These are phyloP conservation scores for Crocallis elinguaria DNA, from an alignment of 2,888 invertebrate genomes.

Conservation along the genomic window DNA sequence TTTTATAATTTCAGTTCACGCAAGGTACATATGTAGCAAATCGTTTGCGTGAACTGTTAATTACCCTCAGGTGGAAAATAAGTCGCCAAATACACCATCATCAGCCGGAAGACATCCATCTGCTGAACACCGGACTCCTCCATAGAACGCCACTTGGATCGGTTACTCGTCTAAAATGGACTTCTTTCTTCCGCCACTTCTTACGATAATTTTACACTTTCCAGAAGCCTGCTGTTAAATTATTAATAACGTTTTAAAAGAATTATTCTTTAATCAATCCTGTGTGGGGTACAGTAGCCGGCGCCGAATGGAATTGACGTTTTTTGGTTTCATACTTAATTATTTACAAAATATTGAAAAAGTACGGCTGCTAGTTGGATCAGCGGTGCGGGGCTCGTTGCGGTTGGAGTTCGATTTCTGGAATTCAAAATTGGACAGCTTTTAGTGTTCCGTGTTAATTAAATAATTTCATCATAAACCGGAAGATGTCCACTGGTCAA, in stretches of 20 bases:
- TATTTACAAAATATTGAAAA: conserved; percentile 77
- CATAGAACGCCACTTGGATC: too few species aligned
- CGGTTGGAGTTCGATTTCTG: conserved; percentile 49
- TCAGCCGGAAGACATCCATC: too few species aligned
- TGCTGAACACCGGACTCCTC: too few species aligned
- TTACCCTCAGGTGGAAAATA: too few species aligned
- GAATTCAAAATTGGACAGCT: conserved; percentile 13
- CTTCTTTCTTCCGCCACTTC: too few species aligned
- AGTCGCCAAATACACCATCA: too few species aligned
- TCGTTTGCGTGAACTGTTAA: too few species aligned
- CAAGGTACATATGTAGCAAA: too few species aligned
- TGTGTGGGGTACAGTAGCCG: conserved; percentile 10
- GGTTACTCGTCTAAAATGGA: neutral
- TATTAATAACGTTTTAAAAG: conserved; percentile 25
- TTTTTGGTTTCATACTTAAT: conserved; percentile 81
- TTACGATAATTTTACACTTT: neutral
- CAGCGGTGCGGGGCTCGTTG: conserved; percentile 13
- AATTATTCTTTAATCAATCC: conserved; percentile 33
- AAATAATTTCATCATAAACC: too few species aligned
- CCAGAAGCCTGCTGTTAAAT: conserved; percentile 1
- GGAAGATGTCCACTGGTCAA: too few species aligned
- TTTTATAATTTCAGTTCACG: too few species aligned
- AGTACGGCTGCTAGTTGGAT: conserved; percentile 40
- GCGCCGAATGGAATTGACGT: conserved; percentile 72
- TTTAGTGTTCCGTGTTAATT: neutral